Evolutionary conservation across 2,113 vertebrate genomes (phyloP).

Genomic region (Odocoileus virginianus): DNA sequence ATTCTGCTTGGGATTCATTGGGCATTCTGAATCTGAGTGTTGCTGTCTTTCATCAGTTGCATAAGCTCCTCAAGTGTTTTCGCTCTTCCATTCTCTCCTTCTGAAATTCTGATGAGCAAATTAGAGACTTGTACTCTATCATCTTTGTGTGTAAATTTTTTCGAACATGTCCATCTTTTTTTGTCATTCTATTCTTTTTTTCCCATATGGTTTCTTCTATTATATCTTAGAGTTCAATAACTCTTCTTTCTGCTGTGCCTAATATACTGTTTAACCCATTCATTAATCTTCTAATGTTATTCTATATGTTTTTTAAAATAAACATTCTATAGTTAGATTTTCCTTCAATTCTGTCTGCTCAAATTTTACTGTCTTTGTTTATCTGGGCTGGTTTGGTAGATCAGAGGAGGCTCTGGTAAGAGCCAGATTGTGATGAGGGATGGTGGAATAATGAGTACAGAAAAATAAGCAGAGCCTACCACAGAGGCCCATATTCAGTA

Average conservation of each 20-base stretch:
- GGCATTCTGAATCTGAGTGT: background rate
- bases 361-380: background rate
- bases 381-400: background rate
- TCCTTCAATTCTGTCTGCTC: background rate
- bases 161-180: background rate
- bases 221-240: background rate
- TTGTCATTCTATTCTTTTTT: background rate
- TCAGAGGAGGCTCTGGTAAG: background rate
- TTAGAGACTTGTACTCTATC: background rate
- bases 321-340: background rate
- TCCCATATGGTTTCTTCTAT: background rate
- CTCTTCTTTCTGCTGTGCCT: background rate
- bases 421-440: background rate
- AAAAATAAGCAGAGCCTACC: background rate
- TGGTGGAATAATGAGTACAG: background rate
- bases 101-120: background rate
- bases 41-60: background rate
- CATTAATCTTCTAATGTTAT: constrained; percentile 3
- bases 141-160: background rate
- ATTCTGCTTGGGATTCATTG: background rate
- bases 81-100: background rate
- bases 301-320: background rate
- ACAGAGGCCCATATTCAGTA: too few relatives aligned
- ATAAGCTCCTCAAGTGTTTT: background rate
- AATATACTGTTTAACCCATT: background rate